Evolutionary conservation across 2,113 vertebrate genomes (phyloP), one percentile per base, ranked within the genome.

Genomic region (Ailurus styani): DNA sequence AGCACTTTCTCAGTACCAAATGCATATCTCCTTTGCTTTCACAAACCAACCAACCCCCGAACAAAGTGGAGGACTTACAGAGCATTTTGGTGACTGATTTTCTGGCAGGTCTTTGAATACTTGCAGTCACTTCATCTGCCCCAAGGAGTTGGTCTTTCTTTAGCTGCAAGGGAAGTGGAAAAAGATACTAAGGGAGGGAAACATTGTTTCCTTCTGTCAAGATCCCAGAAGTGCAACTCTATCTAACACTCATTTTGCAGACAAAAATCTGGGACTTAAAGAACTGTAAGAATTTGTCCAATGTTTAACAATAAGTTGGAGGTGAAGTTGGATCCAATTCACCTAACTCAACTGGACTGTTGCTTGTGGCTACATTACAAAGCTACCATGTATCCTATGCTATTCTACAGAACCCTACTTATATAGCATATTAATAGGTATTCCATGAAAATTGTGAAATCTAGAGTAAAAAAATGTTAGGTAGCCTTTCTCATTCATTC

Each of bases 51-150:
- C 37, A 66, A 55, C 9, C n/a, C 21, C 73, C 10, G 34, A 68
- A 78, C 72, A 73, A 27, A 77, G 7, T 25, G 29, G 29, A 45
- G 0, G 79, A 98, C 99, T 99, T 97, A 99, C 99, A 99, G 23
- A 99, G 2, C 99, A 99, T 99, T 96, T 98, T 99, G 91, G 98
- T 99, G 93, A 99, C 97, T 77, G 99, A 98, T 97, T 99, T 99
- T 90, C 99, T 98, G 85, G 98, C 98, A 23, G 98, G 98, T 89
- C 98, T 98, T 95, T 99, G 99, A 87, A 99, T 75, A 34, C 98
- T 99, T 93, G 98, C 90, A 78, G 96, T 89, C 82, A 97, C 98
- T 98, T 99, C 98, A 82, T 99, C 98, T 42, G 70, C 98, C 96
- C 98, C 98, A 96, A 98, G 87, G 37, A 98, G 98, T 86, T 97